These are phyloP conservation scores for Avahi laniger DNA, from an alignment of 2,797 vertebrate genomes.

Conservation along the genomic window DNA sequence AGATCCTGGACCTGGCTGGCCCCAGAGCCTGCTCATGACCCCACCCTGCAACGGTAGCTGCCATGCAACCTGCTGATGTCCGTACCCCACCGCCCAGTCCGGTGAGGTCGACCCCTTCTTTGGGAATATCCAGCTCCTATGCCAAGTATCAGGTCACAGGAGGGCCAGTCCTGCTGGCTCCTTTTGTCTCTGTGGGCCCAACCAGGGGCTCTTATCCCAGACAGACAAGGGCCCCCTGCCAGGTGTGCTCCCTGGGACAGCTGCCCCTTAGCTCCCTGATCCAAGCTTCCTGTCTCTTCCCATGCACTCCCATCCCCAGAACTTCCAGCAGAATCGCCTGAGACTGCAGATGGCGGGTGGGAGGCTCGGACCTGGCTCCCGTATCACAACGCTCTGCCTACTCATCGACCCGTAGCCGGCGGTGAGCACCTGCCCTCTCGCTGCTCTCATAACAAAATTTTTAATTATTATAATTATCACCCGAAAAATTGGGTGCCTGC, in stretches of 20 bases:
- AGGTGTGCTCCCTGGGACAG: not conserved
- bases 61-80: not conserved
- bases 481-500: constrained; percentile 80
- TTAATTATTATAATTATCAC: constrained; percentile 83
- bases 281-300: not conserved
- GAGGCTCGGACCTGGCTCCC: constrained; percentile 55
- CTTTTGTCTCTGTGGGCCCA: not conserved
- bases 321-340: constrained; percentile 41
- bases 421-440: constrained; percentile 35
- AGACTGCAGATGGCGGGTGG: constrained; percentile 5
- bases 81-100: too few relatives aligned
- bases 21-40: not conserved
- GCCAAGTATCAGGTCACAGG: not conserved
- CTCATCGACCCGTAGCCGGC: constrained; percentile 34
- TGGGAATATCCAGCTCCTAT: not conserved
- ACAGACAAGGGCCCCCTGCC: not conserved
- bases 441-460: constrained; percentile 77
- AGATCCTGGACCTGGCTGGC: too few relatives aligned
- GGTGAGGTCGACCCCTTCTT: not conserved
- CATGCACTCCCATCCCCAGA: not conserved
- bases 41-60: not conserved
- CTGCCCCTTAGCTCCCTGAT: not conserved
- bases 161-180: not conserved
- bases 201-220: not conserved
- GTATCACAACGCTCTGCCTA: not conserved